A percentile compares a stretch with the other conserved stretches of the same genome.
Conservation (phyloP, 2,113 vertebrate species). For the Stigmatopora argus region DNA sequence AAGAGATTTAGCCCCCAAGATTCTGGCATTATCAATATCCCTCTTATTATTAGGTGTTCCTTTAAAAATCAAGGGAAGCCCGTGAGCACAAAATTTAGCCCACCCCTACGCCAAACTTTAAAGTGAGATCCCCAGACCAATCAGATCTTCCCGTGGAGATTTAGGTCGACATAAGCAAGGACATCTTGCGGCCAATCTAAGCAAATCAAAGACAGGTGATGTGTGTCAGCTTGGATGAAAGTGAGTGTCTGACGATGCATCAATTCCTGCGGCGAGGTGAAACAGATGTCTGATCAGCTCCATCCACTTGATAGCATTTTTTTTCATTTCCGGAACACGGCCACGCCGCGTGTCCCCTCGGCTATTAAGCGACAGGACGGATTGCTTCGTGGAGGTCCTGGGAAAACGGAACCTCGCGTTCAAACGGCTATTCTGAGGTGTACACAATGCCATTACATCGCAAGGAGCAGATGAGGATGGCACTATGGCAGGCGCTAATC, state of each 20-base stretch:
- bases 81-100: not conserved
- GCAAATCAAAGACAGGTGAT: slow-evolving; percentile 60
- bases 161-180: not conserved
- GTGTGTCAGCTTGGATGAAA: slow-evolving; percentile 53
- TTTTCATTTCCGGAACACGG: slow-evolving; percentile 48
- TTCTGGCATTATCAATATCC: too few relatives aligned
- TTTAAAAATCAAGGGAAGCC: not conserved
- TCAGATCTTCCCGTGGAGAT: not conserved
- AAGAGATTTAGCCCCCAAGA: too few relatives aligned
- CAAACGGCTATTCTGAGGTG: slow-evolving; percentile 8
- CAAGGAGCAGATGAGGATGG: slow-evolving; percentile 41
- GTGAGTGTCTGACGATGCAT: slow-evolving; percentile 52
- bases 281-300: slow-evolving; percentile 61
- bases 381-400: slow-evolving; percentile 31
- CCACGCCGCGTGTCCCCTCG: slow-evolving; percentile 19
- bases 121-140: not conserved
- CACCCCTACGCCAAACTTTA: not conserved
- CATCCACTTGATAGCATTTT: slow-evolving; percentile 52
- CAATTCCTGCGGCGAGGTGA: slow-evolving; percentile 50
- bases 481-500: slow-evolving; percentile 51
- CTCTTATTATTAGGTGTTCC: too few relatives aligned
- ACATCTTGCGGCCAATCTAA: slow-evolving; percentile 31
- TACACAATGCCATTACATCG: slow-evolving; percentile 17
- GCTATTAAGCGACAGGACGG: slow-evolving; percentile 36
- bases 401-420: slow-evolving; percentile 35